phyloP scores from a whole-genome alignment of 2,797 vertebrate species.

The Tarsius wallacei region DNA sequence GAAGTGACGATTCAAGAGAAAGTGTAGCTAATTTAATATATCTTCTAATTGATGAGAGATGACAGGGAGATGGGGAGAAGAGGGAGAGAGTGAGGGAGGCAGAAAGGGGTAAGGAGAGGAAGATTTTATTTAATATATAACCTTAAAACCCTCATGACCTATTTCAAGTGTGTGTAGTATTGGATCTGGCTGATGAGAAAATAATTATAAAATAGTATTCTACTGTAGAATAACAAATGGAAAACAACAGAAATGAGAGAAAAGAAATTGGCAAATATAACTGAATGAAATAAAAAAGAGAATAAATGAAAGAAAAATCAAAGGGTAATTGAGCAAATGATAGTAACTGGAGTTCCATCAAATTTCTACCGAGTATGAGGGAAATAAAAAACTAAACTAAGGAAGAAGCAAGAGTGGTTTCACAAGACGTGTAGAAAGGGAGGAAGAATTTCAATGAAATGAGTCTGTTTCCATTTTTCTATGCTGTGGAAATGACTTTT shows the following conservation, averaged over 20 bases:
- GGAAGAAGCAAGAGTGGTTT: not conserved
- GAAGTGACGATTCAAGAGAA: not conserved
- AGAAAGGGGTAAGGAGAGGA: too few relatives aligned
- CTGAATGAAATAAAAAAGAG: not conserved
- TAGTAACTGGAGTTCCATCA: not conserved
- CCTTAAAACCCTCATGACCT: not conserved
- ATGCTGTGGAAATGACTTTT: not conserved
- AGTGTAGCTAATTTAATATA: not conserved
- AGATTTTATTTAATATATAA: not conserved
- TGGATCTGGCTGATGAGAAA: not conserved
- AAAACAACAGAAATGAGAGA: not conserved
- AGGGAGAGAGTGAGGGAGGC: not conserved
- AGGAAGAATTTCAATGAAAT: not conserved
- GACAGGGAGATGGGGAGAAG: not conserved
- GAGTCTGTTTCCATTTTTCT: slow-evolving; percentile 11
- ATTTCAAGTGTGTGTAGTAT: not conserved
- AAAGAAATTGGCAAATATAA: not conserved
- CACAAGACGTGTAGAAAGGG: not conserved
- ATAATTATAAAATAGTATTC: not conserved
- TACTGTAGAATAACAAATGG: not conserved
- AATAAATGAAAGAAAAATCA: not conserved
- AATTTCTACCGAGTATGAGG: not conserved
- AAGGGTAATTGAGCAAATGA: not conserved
- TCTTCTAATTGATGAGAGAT: not conserved
- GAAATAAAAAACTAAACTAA: not conserved